Percentiles rank a stretch among this genome's conserved stretches.
These are phyloP conservation scores for Acrocephalus scirpaceus DNA, from an alignment of 2,797 vertebrate genomes.

Conservation along the genomic window DNA sequence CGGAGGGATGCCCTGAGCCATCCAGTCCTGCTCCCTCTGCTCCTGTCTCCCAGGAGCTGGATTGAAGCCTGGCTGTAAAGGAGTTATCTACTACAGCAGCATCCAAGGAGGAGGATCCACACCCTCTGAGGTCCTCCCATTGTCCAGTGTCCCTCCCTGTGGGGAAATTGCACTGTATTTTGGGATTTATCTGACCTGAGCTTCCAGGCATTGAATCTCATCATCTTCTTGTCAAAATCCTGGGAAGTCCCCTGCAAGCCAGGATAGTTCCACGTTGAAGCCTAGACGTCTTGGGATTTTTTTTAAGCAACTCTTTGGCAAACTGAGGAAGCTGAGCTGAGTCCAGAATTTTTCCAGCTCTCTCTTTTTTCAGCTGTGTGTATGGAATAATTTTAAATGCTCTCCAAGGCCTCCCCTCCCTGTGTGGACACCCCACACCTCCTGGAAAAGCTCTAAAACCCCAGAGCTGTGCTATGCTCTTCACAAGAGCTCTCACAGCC, in stretches of 20 bases:
- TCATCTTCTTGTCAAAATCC: neutral
- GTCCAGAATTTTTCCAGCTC: neutral
- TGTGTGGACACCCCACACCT: accelerated
- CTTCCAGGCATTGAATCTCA: slow-evolving; percentile 48
- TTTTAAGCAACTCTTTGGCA: neutral
- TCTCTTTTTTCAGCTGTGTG: neutral
- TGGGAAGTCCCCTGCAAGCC: neutral
- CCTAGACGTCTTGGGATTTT: neutral
- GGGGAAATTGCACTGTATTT: neutral
- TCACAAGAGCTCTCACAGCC: neutral
- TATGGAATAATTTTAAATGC: neutral
- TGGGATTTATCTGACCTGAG: slow-evolving; percentile 46
- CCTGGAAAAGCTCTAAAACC: neutral
- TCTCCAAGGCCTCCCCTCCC: neutral
- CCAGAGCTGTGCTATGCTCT: neutral
- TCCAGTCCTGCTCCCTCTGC: neutral
- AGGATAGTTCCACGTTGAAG: neutral
- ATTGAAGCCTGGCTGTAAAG: neutral
- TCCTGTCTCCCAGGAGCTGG: neutral
- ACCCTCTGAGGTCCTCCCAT: neutral
- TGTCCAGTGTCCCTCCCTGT: neutral
- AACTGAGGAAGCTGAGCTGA: neutral
- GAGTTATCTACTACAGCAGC: neutral
- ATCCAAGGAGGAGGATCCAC: neutral
- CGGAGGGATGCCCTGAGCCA: accelerated